phyloP scores from a whole-genome alignment of 2,113 vertebrate species.

The Orycteropus afer region DNA sequence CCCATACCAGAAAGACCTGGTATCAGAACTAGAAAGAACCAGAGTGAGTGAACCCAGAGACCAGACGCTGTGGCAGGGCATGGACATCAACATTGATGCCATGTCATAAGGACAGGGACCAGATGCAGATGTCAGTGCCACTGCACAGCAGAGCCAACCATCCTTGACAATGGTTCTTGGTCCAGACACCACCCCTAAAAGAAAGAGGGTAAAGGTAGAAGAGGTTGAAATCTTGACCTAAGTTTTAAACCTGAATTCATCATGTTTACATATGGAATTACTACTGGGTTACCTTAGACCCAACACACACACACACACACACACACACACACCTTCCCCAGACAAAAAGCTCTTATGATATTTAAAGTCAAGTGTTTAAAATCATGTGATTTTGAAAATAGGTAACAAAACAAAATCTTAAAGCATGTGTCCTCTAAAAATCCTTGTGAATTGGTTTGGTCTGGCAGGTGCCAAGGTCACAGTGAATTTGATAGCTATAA shows the following conservation, averaged over 20 bases:
- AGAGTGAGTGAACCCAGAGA: not conserved
- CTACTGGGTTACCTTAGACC: not conserved
- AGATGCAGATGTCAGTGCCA: not conserved
- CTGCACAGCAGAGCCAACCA: not conserved
- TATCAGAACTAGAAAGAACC: not conserved
- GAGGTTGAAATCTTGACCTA: not conserved
- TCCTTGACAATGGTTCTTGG: not conserved
- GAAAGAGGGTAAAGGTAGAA: not conserved
- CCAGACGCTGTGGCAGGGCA: not conserved
- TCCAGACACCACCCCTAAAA: not conserved
- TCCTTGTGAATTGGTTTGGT: not conserved
- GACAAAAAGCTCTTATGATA: not conserved
- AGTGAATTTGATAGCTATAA: constrained; percentile 37
- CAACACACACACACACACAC: not conserved
- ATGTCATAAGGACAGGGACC: not conserved
- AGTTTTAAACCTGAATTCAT: constrained; percentile 23
- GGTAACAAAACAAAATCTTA: constrained; percentile 11
- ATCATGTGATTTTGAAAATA: constrained; percentile 15
- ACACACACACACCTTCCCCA: not conserved
- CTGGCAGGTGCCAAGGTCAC: not conserved
- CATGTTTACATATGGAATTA: not conserved
- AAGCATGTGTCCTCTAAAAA: constrained; percentile 36
- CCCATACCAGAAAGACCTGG: not conserved
- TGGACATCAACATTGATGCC: not conserved
- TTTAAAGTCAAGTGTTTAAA: constrained; percentile 39